Conservation (phyloP, 2,888 invertebrate genomes). For the Coremacera marginata region DNA sequence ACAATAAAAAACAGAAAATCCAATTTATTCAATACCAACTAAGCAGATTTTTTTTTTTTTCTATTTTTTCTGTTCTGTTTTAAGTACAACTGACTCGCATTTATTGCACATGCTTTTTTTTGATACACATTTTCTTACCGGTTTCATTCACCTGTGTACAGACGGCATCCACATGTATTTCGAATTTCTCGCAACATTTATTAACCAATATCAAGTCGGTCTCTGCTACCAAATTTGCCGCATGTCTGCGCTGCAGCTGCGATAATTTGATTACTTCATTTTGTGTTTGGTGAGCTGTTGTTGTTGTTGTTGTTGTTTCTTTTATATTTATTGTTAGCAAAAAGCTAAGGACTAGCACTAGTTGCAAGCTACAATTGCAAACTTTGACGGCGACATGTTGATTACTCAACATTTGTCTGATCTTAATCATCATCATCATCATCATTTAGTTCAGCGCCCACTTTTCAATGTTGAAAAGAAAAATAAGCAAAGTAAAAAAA, state of each 20-base stretch:
- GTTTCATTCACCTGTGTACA: conserved; percentile 76
- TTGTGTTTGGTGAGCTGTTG: neutral
- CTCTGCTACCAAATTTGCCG: conserved; percentile 42
- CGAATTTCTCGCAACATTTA: conserved; percentile 83
- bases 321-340: conserved; percentile 11
- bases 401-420: neutral
- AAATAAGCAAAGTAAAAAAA: too few relatives aligned
- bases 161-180: conserved; percentile 77
- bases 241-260: conserved; percentile 42
- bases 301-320: conserved; percentile 8
- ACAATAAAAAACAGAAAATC: neutral
- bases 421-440: too few relatives aligned
- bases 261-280: conserved; percentile 38
- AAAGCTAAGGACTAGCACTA: conserved; percentile 22
- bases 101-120: neutral
- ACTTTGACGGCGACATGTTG: neutral
- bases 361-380: neutral
- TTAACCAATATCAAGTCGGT: conserved; percentile 73
- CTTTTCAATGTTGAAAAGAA: too few relatives aligned
- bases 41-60: neutral
- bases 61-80: neutral
- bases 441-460: too few relatives aligned
- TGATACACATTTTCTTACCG: conserved; percentile 69
- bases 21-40: neutral
- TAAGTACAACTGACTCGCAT: neutral